Conservation (phyloP, 2,797 vertebrate species). For the Ambastaia sidthimunki region DNA sequence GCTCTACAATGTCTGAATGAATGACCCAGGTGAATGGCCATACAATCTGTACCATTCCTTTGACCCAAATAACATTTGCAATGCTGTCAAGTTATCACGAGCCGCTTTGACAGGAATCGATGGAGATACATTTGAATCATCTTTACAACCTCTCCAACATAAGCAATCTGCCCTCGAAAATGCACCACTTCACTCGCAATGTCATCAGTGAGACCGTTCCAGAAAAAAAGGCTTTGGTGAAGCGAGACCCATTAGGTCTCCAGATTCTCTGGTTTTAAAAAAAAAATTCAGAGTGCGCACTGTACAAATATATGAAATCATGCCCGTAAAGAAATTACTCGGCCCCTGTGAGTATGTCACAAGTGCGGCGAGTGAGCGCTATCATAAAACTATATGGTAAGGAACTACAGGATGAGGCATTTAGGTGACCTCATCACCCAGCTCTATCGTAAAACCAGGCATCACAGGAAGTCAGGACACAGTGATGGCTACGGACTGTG, state of each 20-base stretch:
- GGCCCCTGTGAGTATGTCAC: neutral
- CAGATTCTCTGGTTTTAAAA: neutral
- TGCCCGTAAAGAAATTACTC: slow-evolving; percentile 35
- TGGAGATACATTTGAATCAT: slow-evolving; percentile 37
- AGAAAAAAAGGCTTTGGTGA: slow-evolving; percentile 2
- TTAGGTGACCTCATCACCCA: slow-evolving; percentile 46
- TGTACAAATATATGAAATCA: slow-evolving; percentile 44
- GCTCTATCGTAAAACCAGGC: slow-evolving; percentile 19
- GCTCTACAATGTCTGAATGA: slow-evolving; percentile 7
- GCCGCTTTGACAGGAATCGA: slow-evolving; percentile 27
- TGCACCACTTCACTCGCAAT: slow-evolving; percentile 31
- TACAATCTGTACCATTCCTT: slow-evolving; percentile 41
- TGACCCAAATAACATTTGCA: slow-evolving; percentile 26
- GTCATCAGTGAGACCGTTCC: slow-evolving; percentile 33
- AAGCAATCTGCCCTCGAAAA: slow-evolving; percentile 49
- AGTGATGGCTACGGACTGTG: slow-evolving; percentile 25
- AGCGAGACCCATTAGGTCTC: slow-evolving; percentile 22
- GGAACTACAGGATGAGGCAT: slow-evolving; percentile 24
- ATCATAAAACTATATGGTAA: slow-evolving; percentile 34
- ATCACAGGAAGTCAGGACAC: slow-evolving; percentile 36
- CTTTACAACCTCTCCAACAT: slow-evolving; percentile 42
- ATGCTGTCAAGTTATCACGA: slow-evolving; percentile 30
- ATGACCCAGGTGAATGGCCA: slow-evolving; percentile 23
- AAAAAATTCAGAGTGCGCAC: neutral
- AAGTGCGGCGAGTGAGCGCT: neutral